Base-by-base conservation (phyloP, 2,888 invertebrate genomes). In the Deilephila porcellus region DNA sequence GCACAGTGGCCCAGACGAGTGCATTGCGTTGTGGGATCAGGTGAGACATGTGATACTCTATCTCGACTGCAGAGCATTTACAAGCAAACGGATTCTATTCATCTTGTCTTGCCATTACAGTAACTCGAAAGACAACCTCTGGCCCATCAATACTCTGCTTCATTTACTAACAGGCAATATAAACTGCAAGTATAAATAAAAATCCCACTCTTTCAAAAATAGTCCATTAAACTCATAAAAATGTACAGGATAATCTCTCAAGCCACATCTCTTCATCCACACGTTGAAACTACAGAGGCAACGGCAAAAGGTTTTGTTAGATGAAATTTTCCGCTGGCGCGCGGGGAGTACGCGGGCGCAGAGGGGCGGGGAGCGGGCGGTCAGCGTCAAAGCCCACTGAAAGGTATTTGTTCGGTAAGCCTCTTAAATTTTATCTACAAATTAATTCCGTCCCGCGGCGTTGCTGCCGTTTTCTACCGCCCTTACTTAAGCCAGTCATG, bases 401-500 rank as follows among this genome's bases (percentile, higher is more conserved):
- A 79, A 77, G 79, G 78, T 79, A 78, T 79, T 79, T 76, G 77
- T 75, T 74, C 67, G 17, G 63, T 79, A 82, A 83, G 78, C 81
- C 78, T 76, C 82, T 83, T 81, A 81, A 77, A 78, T 80, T 81
- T 78, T 79, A 77, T 75, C 77, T 78, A 74, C 75, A 74, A 82
- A 80, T 79, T 77, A 80, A 80, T 80, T 73, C 76, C 76, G 75
- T 63, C 71, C 72, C 53, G 34, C 64, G 32, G 60, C 60, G 52
- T 60, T 25, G 71, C 59, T 60, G 29, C 25, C 62, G 67, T 34
- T 67, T 59, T 34, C 67, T 67, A 59, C 67, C 67, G 29, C 45
- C 67, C 64, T 17, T 67, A 52, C 52, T 67, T 67, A 67, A 52
- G 45, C 52, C 67, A 67, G 67, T 37, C 37, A 19, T 63, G 34